Percentiles rank a stretch among this genome's conserved stretches.
These are phyloP conservation scores for Ditula angustiorana DNA, from an alignment of 2,888 invertebrate genomes.

Conservation along the genomic window DNA sequence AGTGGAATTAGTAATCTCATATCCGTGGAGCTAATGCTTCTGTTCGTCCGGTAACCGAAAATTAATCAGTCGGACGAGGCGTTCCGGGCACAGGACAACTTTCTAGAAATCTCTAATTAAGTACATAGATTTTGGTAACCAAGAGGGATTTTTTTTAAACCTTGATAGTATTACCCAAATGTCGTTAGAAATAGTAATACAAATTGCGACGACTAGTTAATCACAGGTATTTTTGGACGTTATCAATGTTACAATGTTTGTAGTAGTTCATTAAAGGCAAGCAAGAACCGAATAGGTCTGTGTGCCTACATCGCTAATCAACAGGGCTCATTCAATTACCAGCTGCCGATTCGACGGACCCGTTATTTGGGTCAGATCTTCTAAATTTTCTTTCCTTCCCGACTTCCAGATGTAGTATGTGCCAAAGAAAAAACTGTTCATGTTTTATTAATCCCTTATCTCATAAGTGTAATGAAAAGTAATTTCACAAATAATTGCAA, in stretches of 20 bases:
- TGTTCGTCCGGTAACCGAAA: constrained; percentile 71
- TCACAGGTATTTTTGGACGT: not conserved
- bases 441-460: not conserved
- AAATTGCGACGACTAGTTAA: not conserved
- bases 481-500: not conserved
- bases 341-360: constrained; percentile 45
- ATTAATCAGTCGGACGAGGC: constrained; percentile 66
- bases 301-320: constrained; percentile 47
- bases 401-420: not conserved
- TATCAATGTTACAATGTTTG: not conserved
- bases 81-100: constrained; percentile 56
- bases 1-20: constrained; percentile 84
- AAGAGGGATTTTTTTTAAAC: constrained; percentile 5
- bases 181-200: not conserved
- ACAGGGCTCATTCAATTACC: constrained; percentile 49
- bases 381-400: constrained; percentile 10
- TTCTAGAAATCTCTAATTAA: constrained; percentile 46
- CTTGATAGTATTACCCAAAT: not conserved
- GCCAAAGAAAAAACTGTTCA: not conserved
- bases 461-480: not conserved
- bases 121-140: constrained; percentile 33
- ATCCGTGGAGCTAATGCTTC: constrained; percentile 78
- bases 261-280: constrained; percentile 14
- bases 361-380: constrained; percentile 42
- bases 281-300: constrained; percentile 14